Evolutionary conservation across 2,797 vertebrate genomes (phyloP).

Genomic region (Acanthis flammea): DNA sequence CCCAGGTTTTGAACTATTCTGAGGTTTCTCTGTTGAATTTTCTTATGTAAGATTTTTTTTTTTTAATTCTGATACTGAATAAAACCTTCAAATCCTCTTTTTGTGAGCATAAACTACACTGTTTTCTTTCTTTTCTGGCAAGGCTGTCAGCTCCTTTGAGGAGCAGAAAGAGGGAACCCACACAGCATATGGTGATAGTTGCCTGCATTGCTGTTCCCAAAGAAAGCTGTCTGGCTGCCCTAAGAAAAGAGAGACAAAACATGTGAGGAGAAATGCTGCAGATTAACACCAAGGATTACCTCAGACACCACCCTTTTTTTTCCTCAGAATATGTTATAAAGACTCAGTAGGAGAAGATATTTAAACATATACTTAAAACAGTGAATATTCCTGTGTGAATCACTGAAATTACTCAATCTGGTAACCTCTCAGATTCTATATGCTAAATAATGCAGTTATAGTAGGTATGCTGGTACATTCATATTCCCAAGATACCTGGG

Average conservation of each 20-base stretch:
- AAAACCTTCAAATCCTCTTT: not conserved
- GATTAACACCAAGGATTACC: not conserved
- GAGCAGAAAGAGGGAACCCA: conserved; percentile 43
- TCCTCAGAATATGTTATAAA: not conserved
- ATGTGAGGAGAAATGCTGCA: not conserved
- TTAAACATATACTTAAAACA: not conserved
- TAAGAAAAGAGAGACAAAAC: not conserved
- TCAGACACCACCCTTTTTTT: not conserved
- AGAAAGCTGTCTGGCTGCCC: conserved; percentile 21
- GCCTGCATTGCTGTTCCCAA: not conserved
- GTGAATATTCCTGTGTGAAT: not conserved
- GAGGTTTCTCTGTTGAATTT: not conserved
- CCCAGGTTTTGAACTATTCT: not conserved
- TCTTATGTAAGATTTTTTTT: not conserved
- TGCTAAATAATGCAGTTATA: not conserved
- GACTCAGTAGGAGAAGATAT: not conserved
- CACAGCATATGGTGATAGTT: conserved; percentile 46
- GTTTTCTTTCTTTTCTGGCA: not conserved
- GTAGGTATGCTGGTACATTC: not conserved
- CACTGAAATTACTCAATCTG: not conserved
- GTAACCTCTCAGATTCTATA: not conserved
- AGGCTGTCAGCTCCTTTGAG: conserved; percentile 6
- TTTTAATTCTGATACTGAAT: not conserved
- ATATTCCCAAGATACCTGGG: not conserved
- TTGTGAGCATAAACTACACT: not conserved